Base-by-base conservation (phyloP, 1,140 invertebrate species). In the Papilio dardanus region DNA sequence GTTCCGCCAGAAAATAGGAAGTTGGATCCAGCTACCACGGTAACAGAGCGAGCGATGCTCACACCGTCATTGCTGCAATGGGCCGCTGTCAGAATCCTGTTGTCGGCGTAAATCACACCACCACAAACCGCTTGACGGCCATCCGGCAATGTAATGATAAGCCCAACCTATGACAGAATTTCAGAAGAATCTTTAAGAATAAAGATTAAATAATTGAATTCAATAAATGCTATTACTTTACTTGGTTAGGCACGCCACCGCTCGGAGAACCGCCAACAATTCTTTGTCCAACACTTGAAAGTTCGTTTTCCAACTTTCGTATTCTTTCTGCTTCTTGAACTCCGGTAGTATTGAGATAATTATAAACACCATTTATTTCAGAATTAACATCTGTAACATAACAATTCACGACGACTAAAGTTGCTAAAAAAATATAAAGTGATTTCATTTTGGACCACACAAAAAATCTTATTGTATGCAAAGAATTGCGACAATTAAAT, bases 21-120 rank as follows among this genome's bases (percentile, higher is more conserved):
- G 46, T 78, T 82, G 33, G 84, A 83, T 30, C 83, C 84, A 1
- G 83, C 76, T 1, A 86, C 80, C 1, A 83, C 81, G 21, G 74
- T 79, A 19, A 84, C 67, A 42, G 77, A 76, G 1, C 67, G 73
- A 3, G 80, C 84, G 19, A 78, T 77, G 74, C 54, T 80, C 21
- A 69, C 71, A 31, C 81, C 83, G 66, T 86, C 81, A 42, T 79
- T 82, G 74, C 77, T 75, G 40, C 84, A 86, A 58, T 83, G 83
- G 14, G 83, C 84, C 4, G 79, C 84, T 6, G 84, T 84, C n/a
- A 86, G 21, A 0, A 83, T 71, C 0, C 77, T 65, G 1, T 74
- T 79, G 74, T 84, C 79, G 3, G 81, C 79, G 46, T 84, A 81
- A 8, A 86, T 65, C 0, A 77, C 71, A 31, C 78, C 83, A 3